phyloP scores from a whole-genome alignment of 2,797 vertebrate genomes.

The Propithecus deckenii region DNA sequence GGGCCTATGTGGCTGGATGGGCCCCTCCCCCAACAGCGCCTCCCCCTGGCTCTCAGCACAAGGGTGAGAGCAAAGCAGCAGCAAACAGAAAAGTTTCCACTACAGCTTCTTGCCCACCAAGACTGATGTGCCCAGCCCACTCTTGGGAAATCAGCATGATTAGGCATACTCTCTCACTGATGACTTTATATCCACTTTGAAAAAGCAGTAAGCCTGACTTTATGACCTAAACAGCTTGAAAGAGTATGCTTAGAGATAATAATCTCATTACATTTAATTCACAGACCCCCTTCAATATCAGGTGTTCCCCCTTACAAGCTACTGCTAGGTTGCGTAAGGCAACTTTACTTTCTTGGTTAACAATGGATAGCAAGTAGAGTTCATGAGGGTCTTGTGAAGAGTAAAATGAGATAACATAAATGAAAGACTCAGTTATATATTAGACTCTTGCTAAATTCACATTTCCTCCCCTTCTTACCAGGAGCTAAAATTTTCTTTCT shows the following conservation, averaged over 20 bases:
- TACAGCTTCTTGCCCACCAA: not conserved
- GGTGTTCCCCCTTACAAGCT: not conserved
- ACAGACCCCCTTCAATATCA: not conserved
- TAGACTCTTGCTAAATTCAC: slow-evolving; percentile 33
- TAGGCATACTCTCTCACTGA: not conserved
- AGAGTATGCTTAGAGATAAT: not conserved
- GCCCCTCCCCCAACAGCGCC: not conserved
- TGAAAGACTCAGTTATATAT: slow-evolving; percentile 2
- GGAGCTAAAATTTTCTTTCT: slow-evolving; percentile 35
- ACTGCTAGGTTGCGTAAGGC: not conserved
- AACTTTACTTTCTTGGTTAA: slow-evolving; percentile 1
- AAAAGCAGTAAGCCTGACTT: slow-evolving; percentile 3
- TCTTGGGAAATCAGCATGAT: not conserved
- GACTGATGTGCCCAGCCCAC: not conserved
- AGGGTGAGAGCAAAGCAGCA: not conserved
- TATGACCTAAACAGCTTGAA: not conserved
- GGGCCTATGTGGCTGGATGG: not conserved
- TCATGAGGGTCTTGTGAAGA: not conserved
- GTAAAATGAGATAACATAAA: not conserved
- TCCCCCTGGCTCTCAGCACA: not conserved
- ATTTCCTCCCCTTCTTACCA: slow-evolving; percentile 33
- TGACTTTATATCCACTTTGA: not conserved
- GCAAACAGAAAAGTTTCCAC: not conserved
- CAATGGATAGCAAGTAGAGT: not conserved
- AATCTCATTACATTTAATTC: not conserved